These are phyloP conservation scores for Diplodus sargus DNA, from an alignment of 2,797 vertebrate genomes.

Conservation along the genomic window DNA sequence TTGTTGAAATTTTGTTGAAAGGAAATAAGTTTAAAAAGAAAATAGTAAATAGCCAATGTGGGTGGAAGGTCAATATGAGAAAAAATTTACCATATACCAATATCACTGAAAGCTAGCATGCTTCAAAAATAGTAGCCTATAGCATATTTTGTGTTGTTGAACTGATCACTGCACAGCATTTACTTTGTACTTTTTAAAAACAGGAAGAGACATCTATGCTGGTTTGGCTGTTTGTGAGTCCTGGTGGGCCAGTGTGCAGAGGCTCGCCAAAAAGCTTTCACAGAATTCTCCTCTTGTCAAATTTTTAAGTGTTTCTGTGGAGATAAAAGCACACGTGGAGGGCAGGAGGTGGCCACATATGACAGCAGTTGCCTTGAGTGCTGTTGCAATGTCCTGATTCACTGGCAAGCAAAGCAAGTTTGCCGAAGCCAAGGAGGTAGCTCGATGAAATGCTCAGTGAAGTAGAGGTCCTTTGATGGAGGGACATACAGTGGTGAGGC, in stretches of 20 bases:
- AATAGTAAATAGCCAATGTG: background rate
- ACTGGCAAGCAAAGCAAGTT: background rate
- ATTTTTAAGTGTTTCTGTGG: background rate
- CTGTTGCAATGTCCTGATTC: background rate
- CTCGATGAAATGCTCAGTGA: background rate
- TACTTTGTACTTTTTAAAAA: background rate
- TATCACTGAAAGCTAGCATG: background rate
- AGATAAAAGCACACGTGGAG: background rate
- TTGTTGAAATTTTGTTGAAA: too few species aligned
- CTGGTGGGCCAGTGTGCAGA: background rate
- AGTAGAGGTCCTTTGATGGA: constrained; percentile 6
- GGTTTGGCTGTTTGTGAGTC: background rate
- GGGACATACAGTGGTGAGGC: background rate
- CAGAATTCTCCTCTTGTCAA: background rate
- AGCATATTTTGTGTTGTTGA: background rate
- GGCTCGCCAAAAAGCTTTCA: background rate
- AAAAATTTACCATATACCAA: background rate
- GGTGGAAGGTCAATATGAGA: constrained; percentile 17
- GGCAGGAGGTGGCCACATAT: background rate
- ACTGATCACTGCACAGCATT: too few species aligned
- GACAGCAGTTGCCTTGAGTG: background rate
- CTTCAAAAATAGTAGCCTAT: background rate
- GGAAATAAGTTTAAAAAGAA: constrained; percentile 5
- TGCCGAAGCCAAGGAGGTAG: background rate
- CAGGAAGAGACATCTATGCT: background rate